A percentile compares a stretch with the other conserved stretches of the same genome.
phyloP scores from a whole-genome alignment of 2,888 invertebrate genomes.

The Brassicogethes aeneus region DNA sequence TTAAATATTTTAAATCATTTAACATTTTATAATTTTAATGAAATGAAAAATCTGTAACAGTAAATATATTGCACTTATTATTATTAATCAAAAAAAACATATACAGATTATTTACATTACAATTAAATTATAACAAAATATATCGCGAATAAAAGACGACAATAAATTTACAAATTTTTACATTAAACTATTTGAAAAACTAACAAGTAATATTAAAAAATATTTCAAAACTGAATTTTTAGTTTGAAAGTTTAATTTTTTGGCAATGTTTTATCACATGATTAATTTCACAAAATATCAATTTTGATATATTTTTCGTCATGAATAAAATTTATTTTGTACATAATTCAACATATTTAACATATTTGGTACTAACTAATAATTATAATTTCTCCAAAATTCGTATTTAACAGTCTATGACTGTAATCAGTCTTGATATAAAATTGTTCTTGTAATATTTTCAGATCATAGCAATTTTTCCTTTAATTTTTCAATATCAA shows the following conservation, averaged over 20 bases:
- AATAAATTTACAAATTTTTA: not conserved
- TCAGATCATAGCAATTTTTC: not conserved
- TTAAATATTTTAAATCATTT: not conserved
- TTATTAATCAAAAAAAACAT: constrained; percentile 1
- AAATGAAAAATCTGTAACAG: not conserved
- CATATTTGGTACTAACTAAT: constrained; percentile 1
- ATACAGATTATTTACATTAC: not conserved
- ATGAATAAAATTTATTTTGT: not conserved
- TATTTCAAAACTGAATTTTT: not conserved
- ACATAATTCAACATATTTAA: not conserved
- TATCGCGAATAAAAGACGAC: not conserved
- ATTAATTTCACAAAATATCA: not conserved
- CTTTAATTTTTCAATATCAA: no score
- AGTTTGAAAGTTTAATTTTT: not conserved
- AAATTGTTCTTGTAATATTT: not conserved
- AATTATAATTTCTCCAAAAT: constrained; percentile 10
- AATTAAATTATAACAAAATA: constrained; percentile 2
- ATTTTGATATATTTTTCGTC: not conserved
- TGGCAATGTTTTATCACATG: not conserved
- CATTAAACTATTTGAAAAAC: not conserved
- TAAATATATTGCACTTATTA: constrained; percentile 1
- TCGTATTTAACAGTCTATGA: constrained; percentile 21
- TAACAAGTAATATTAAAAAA: not conserved
- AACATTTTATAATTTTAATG: constrained; percentile 1
- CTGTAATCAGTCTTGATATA: constrained; percentile 19